Evolutionary conservation across 1,140 invertebrate species (phyloP), one percentile per base, ranked within the genome.

Genomic region (Pseudomyrmex gracilis): DNA sequence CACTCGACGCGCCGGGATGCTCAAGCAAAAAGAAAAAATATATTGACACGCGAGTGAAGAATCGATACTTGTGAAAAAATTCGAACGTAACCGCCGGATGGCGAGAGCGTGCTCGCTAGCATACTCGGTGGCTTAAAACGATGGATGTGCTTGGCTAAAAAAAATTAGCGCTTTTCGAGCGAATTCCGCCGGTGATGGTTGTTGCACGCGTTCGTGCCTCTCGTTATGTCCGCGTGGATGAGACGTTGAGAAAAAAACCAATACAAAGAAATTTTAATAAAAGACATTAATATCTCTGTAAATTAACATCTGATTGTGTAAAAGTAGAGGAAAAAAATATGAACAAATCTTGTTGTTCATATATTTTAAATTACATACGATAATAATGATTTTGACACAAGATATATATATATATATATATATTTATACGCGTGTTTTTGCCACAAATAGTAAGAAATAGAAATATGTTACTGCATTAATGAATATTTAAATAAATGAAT

Each of bases 11-110:
- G 58, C n/a, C 2, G 68, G 12, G 22, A 47, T 43, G 67, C 34
- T 34, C 34, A 34, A 34, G 7, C 53, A 82, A 73, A 82, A 82
- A 73, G 57, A 5, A 73, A 9, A 15, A 67, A 5, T 34, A 20
- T 78, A 60, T 70, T 47, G 66, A 34, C 22, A 49, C 74, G 20
- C 8, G 10, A 17, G 51, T 58, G 60, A 60, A 34, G 74, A 80
- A 84, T 84, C 83, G 58, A 84, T 84, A 80, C 55, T 63, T 57
- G 74, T 61, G 34, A 34, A 80, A 80, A 83, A 84, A 84, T 80
- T 84, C 74, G 66, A 43, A 51, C 64, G 20, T 58, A 51, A 77
- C 58, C 53, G 73, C 57, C 45, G 74, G 51, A 17, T 22, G 58
- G 61, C 24, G 76, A 49, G 43, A 80, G 76, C 66, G 66, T 80